Evolutionary conservation across 64 coral and sea anemone genomes (phyloP).

Genomic region (Dendronephthya gigantea): DNA sequence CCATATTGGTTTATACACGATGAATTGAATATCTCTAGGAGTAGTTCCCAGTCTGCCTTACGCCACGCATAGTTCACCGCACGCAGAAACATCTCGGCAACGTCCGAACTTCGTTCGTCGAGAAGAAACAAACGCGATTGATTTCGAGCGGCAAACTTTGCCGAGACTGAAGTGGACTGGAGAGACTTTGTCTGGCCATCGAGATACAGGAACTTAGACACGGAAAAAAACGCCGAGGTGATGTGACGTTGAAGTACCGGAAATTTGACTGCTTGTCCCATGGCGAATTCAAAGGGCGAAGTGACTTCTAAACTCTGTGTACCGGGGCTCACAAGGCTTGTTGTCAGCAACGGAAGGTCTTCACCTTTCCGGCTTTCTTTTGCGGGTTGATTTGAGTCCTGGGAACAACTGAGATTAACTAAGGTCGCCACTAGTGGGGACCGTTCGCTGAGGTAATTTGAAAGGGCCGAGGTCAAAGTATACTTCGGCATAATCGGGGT

Average conservation of each 20-base stretch:
- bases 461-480: constrained; percentile 35
- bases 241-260: constrained; percentile 74
- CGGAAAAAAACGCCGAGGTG: constrained; percentile 41
- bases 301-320: constrained; percentile 4
- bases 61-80: constrained; percentile 56
- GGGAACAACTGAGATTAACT: constrained; percentile 53
- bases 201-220: constrained; percentile 53
- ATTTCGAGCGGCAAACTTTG: not conserved
- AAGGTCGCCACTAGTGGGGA: constrained; percentile 62
- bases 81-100: constrained; percentile 55
- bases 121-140: constrained; percentile 54
- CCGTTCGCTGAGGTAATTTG: constrained; percentile 56
- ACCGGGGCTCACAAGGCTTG: not conserved
- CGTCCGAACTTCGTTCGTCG: constrained; percentile 35
- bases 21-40: constrained; percentile 61
- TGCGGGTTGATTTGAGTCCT: not conserved
- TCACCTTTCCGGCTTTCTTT: not conserved
- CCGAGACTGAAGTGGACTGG: not conserved
- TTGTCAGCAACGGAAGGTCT: not conserved
- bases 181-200: not conserved
- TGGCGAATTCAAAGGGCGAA: constrained; percentile 46
- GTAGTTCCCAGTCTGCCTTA: constrained; percentile 60
- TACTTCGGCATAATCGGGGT: constrained; percentile 22
- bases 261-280: constrained; percentile 47
- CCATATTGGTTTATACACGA: constrained; percentile 46